Evolutionary conservation across 2,797 vertebrate species (phyloP), one percentile per base, ranked within the genome.

Genomic region (Rhyacichthys aspro): DNA sequence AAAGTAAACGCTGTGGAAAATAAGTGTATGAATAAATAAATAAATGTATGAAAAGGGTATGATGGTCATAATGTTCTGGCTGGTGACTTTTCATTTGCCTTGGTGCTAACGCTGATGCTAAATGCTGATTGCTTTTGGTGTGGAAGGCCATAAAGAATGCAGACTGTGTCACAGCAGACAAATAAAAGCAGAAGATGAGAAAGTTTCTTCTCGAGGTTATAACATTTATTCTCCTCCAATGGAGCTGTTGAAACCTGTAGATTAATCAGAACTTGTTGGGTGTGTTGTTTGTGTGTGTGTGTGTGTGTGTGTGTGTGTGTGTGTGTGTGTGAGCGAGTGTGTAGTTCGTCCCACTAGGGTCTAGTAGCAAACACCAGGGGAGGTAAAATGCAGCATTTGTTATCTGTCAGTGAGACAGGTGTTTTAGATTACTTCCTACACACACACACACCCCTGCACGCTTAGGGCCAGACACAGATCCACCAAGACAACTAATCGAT

Each of bases 401-500:
- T 89, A 91, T 90, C 89, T 88, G 90, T 93, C 91, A 91, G 74
- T 46, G 81, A 89, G 85, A 89, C 90, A 88, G 88, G 84, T 89
- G 89, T 87, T 89, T 87, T 76, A 83, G 84, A 88, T 87, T 91
- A 87, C 82, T 81, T 74, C 73, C 72, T 81, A 82, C 79, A 78
- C 82, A n/a, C n/a, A n/a, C 69, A 55, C 60, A 55, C 55, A 14
- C 1, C 7, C 9, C 34, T 55, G 65, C 57, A 62, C 49, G 74
- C 79, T 88, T 75, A 88, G 77, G 82, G 84, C 77, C 78, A 84
- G 82, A 74, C 79, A 80, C 75, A 85, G 84, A 89, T 88, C 83
- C 85, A 89, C 83, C 87, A 79, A 83, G 90, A 94, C 90, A 92
- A 89, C 75, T 88, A 92, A 93, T 93, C 92, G 72, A 93, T 93